A percentile compares a stretch with the other conserved stretches of the same genome.
phyloP scores from a whole-genome alignment of 2,113 vertebrate species.

The Tragelaphus scriptus region DNA sequence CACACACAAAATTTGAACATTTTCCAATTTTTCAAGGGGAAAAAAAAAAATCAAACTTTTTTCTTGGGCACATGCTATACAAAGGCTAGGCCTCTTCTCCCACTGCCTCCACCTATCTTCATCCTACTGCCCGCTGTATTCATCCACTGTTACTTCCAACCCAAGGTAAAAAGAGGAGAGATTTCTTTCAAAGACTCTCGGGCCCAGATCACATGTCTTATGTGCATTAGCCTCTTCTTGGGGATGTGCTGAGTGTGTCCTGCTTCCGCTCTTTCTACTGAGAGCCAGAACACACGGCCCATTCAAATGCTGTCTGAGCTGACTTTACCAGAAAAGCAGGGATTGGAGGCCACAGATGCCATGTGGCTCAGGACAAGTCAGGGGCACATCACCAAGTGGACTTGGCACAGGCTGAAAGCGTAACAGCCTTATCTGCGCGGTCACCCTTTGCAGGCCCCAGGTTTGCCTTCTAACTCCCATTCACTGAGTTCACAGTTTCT shows the following conservation, averaged over 20 bases:
- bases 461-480: neutral
- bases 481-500: neutral
- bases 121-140: neutral
- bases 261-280: neutral
- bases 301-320: neutral
- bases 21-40: neutral
- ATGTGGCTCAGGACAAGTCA: neutral
- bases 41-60: neutral
- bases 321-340: neutral
- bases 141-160: neutral
- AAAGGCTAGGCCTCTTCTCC: neutral
- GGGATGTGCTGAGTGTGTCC: neutral
- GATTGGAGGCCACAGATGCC: neutral
- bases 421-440: neutral
- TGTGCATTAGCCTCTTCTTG: neutral
- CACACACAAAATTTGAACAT: neutral
- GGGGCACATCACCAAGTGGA: neutral
- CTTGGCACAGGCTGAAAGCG: neutral
- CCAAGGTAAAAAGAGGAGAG: neutral
- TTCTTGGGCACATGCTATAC: neutral
- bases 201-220: neutral
- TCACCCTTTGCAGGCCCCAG: neutral
- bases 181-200: neutral
- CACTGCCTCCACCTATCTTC: neutral
- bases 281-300: neutral